Evolutionary conservation across 2,113 vertebrate genomes (phyloP), one percentile per base, ranked within the genome.

Genomic region (Lepidothrix coronata): DNA sequence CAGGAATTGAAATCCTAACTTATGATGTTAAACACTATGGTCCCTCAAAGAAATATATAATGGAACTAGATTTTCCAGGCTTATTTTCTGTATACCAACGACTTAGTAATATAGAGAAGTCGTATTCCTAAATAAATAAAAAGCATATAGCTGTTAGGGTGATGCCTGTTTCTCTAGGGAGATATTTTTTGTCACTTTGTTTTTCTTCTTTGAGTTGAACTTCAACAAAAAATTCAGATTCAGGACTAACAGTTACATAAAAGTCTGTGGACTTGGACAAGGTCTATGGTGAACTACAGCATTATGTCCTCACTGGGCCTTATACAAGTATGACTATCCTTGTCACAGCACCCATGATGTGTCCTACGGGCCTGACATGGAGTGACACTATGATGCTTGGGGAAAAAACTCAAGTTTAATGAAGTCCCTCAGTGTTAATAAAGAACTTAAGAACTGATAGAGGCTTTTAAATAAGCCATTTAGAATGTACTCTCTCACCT

Each of bases 131-230:
- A 85, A 72, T 25, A 82, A 83, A 93, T 33, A 11, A 49, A 90
- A 52, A 18, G 12, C 25, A 44, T 52, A 16, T 8, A 41, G 14
- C 27, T 85, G 3, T 46, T 30, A 66, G 8, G 18, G 12, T 58
- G 41, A 80, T 35, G 18, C 6, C 11, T 43, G 5, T 90, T 80
- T 82, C 43, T 77, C 27, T 43, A 68, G 19, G 43, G 54, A 52
- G 27, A 49, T 33, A 3, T 8, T 0, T 35, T 92, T 49, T 70
- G 14, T 54, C 2, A 0, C 6, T 88, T 82, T 48, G 3, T 2
- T 77, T 15, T 59, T 31, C 22, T 78, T 82, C 51, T 57, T 44
- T 1, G 8, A 65, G n/a, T 11, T 9, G 2, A 70, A 57, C 11
- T 61, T 79, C 12, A 65, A 37, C 10, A 74, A 77, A 75, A 83